Evolutionary conservation across 2,888 invertebrate species (phyloP), one percentile per base, ranked within the genome.

Genomic region (Proisotoma minuta): DNA sequence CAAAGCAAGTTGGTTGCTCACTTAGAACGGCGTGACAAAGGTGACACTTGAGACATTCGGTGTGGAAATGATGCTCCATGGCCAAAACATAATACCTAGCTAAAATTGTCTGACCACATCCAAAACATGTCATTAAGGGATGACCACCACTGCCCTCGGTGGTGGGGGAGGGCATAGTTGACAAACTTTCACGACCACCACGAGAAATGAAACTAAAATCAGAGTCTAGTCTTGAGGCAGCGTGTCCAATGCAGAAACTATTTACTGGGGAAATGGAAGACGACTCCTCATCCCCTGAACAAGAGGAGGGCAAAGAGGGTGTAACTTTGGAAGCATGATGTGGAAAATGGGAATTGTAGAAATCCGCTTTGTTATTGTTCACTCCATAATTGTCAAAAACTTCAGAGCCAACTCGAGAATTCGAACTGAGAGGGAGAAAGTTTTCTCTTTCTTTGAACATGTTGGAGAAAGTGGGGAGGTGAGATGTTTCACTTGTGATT

Each of bases 31-130:
- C 80, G 61, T 88, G 86, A 77, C 94, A 94, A 77, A 90, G 88
- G 78, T 87, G 87, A 80, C 93, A 94, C 71, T 84, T 82, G 61
- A 93, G 84, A 76, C 93, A 94, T 23, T 68, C 82, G 53, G 87
- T 87, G 77, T 94, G 94, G 92, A 92, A 94, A 76, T 88, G 89
- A 68, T 89, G 84, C 78, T 92, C 91, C 60, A 89, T 91, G 1
- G 91, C 91, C 73, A 88, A 81, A 60, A 93, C 84, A 79, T 83
- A 83, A 74, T 78, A 80, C 59, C 84, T 78, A 75, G 85, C 85
- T 60, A 80, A 77, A 76, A 86, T 86, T 70, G 81, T 79, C 20
- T 80, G 78, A 56, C 84, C 83, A 76, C 86, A 85, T 49, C 84
- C 84, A 39, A 43, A 60, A 18, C 60, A 48, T 23, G 34, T 47